Evolutionary conservation across 2,888 invertebrate species (phyloP).

Genomic region (Monochamus alternatus): DNA sequence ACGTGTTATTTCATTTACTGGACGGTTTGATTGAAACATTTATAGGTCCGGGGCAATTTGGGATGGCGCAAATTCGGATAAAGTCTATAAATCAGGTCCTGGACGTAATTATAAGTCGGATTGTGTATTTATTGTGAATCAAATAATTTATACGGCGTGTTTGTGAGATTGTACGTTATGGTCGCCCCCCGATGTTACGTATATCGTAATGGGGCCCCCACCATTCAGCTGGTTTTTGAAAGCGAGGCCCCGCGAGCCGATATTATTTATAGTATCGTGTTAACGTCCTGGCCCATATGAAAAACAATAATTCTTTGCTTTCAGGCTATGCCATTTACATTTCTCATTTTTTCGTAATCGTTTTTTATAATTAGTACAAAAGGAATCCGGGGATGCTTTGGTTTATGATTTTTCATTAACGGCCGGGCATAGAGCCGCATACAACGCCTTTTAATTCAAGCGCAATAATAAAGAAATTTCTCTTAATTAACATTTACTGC

Average conservation of each 20-base stretch:
- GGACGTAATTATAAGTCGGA: conserved; percentile 58
- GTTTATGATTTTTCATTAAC: conserved; percentile 54
- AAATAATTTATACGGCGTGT: conserved; percentile 61
- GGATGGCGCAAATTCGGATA: conserved; percentile 57
- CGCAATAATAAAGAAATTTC: conserved; percentile 44
- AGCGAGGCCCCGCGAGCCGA: conserved; percentile 57
- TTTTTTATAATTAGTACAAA: conserved; percentile 60
- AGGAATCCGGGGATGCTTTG: conserved; percentile 52
- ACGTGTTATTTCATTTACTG: conserved; percentile 15
- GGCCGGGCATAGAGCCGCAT: conserved; percentile 37
- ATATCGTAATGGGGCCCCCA: conserved; percentile 52
- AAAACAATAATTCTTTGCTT: conserved; percentile 63
- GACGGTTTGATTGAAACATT: conserved; percentile 53
- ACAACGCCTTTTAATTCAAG: conserved; percentile 42
- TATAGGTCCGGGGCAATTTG: conserved; percentile 51
- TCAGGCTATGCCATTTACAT: conserved; percentile 58
- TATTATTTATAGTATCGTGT: conserved; percentile 64
- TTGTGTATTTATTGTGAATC: conserved; percentile 62
- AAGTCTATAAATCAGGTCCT: conserved; percentile 59
- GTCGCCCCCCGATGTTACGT: conserved; percentile 51
- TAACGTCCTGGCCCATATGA: conserved; percentile 62
- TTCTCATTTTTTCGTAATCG: conserved; percentile 56
- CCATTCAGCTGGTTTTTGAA: conserved; percentile 51
- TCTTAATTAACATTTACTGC: conserved; percentile 38
- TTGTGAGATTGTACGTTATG: conserved; percentile 55